Percentiles rank a stretch among this genome's conserved stretches.
These are phyloP conservation scores for Isoperla grammatica DNA, from an alignment of 2,888 invertebrate genomes.

Conservation along the genomic window DNA sequence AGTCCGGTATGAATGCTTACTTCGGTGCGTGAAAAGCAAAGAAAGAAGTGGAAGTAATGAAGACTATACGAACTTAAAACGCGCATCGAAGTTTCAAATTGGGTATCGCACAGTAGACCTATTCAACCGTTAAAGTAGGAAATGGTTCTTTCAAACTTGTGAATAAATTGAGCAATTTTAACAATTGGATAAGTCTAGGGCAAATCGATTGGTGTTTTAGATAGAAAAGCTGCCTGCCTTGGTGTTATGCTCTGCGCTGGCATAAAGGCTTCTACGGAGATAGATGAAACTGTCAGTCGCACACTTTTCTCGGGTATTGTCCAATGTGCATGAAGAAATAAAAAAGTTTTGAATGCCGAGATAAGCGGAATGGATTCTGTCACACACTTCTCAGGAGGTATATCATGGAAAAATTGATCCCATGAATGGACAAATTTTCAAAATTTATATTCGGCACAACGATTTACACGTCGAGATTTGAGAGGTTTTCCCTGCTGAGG, in stretches of 20 bases:
- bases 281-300: slow-evolving; percentile 13
- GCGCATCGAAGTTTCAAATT: not conserved
- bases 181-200: too few species aligned
- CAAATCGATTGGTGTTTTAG: too few species aligned
- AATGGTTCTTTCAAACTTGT: slow-evolving; percentile 16
- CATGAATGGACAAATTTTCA: too few species aligned
- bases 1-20: slow-evolving; percentile 8
- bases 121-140: slow-evolving; percentile 14
- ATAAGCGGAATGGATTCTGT: slow-evolving; percentile 13
- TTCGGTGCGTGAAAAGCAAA: slow-evolving; percentile 5
- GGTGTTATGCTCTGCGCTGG: too few species aligned
- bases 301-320: slow-evolving; percentile 5
- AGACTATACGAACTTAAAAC: slow-evolving; percentile 7
- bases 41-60: slow-evolving; percentile 10
- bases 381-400: not conserved
- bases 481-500: too few species aligned
- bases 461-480: too few species aligned
- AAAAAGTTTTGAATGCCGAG: slow-evolving; percentile 8
- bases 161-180: slow-evolving; percentile 16
- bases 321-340: slow-evolving; percentile 11
- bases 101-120: slow-evolving; percentile 3
- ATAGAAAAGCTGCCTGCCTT: too few species aligned
- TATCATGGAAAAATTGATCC: too few species aligned
- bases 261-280: not conserved
- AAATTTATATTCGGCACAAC: too few species aligned